These are phyloP conservation scores for Minunthozetes semirufus DNA, from an alignment of 2,888 invertebrate genomes.

Conservation along the genomic window DNA sequence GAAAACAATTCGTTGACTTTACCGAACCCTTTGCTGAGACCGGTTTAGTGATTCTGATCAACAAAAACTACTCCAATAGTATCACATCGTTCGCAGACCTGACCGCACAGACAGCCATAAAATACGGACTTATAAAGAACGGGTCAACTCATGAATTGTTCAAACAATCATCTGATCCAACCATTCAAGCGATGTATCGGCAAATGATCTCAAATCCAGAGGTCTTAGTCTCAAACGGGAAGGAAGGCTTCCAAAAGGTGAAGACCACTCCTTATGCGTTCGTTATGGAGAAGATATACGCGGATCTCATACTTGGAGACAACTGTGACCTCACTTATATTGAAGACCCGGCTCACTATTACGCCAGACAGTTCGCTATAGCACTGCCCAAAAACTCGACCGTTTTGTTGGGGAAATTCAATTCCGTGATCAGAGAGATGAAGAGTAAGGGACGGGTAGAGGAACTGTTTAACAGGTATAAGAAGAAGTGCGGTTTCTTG, in stretches of 20 bases:
- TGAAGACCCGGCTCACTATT: background rate
- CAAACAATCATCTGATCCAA: slow-evolving; percentile 11
- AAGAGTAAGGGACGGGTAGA: slow-evolving; percentile 20
- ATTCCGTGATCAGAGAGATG: slow-evolving; percentile 18
- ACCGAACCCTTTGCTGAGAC: slow-evolving; percentile 31
- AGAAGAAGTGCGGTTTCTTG: background rate
- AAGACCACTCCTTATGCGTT: slow-evolving; percentile 26
- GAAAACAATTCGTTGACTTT: slow-evolving; percentile 33
- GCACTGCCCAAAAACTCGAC: slow-evolving; percentile 31
- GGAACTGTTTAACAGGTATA: background rate
- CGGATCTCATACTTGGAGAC: slow-evolving; percentile 16
- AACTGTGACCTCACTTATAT: slow-evolving; percentile 32
- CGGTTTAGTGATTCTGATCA: slow-evolving; percentile 2
- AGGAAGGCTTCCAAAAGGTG: slow-evolving; percentile 26
- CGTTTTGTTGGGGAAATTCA: background rate
- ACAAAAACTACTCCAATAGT: background rate
- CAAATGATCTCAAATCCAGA: slow-evolving; percentile 23
- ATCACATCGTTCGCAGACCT: slow-evolving; percentile 24
- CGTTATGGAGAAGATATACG: slow-evolving; percentile 24
- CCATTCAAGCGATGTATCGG: slow-evolving; percentile 1
- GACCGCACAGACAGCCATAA: background rate
- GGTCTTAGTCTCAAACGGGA: background rate
- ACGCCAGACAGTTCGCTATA: slow-evolving; percentile 25
- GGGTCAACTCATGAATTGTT: slow-evolving; percentile 11
- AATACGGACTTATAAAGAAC: slow-evolving; percentile 21